A percentile compares a stretch with the other conserved stretches of the same genome.
Conservation (phyloP, 92 coral and sea anemone species). For the Phenganax stokvisi region DNA sequence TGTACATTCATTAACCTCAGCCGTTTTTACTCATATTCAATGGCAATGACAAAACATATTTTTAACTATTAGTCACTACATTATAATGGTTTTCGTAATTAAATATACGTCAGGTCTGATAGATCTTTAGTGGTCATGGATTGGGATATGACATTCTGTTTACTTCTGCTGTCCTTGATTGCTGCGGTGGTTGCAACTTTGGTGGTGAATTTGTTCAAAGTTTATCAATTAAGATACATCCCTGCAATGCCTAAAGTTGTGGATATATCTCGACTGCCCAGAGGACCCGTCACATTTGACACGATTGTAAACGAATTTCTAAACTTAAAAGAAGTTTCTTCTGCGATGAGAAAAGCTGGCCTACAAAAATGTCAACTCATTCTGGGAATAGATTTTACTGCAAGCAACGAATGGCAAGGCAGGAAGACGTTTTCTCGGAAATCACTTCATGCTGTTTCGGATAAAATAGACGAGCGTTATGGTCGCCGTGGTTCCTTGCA, state of each 20-base stretch:
- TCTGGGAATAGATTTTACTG: conserved; percentile 91
- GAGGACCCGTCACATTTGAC: conserved; percentile 21
- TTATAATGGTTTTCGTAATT: no score
- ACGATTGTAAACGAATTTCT: conserved; percentile 28
- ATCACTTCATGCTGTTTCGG: conserved; percentile 78
- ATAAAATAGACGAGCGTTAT: conserved; percentile 45
- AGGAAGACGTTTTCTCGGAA: conserved; percentile 70
- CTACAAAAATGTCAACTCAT: conserved; percentile 76
- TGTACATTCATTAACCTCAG: no score
- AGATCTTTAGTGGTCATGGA: background rate
- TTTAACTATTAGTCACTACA: no score
- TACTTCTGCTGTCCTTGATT: background rate
- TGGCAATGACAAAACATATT: no score
- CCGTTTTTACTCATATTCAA: no score
- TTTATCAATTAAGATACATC: background rate
- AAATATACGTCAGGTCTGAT: background rate
- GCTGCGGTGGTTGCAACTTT: background rate
- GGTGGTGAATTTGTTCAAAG: background rate
- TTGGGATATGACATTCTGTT: background rate
- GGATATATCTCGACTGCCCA: conserved; percentile 1
- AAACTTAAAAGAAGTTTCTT: conserved; percentile 61
- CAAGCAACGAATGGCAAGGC: conserved; percentile 99
- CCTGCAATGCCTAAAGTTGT: background rate
- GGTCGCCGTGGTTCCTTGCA: conserved; percentile 31
- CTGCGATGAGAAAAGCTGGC: conserved; percentile 75